Base-by-base conservation (phyloP, 2,113 vertebrate genomes). In the Oncorhynchus nerka region DNA sequence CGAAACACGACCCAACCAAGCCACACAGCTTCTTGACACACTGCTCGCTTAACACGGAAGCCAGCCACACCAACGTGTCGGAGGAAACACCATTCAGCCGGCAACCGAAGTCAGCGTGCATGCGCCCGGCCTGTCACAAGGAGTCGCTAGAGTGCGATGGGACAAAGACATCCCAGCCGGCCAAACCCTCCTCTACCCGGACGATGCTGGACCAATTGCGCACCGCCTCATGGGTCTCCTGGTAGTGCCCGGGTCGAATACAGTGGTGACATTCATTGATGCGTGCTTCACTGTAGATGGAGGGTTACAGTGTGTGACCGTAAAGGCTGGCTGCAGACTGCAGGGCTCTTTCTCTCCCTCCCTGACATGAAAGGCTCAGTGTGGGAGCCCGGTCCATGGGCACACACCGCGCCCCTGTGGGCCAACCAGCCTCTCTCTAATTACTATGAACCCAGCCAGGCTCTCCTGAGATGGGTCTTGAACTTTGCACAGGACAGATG, bases 401-500 rank as follows among this genome's bases (percentile, higher is more conserved):
- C 82, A 73, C 55, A 66, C 73, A 30, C 70, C 76, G 69, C 79
- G 79, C 85, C 86, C 84, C 78, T 83, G 84, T 82, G 86, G 86
- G 79, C 89, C 85, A 89, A 86, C 90, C 88, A 74, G 83, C 85
- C 82, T 72, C 91, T 88, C 92, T 92, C 86, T 93, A 93, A 93
- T 93, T 92, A 91, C 90, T 73, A 81, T 24, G 66, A 32, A 5
- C 66, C 19, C 34, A 80, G 87, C 79, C 78, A 81, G 77, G 74
- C 86, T 69, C 86, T 88, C 90, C 86, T 78, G 88, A 92, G 90
- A 89, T 86, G 88, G 81, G 89, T 88, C 92, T 91, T 91, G 87
- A 91, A 92, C 90, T 92, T 90, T 91, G 83, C 88, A 88, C 86
- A 90, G 88, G 89, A 88, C 88, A 89, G 89, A 90, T 86, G 84